Base-by-base conservation (phyloP, 2,888 invertebrate genomes). In the Doris montereyensis region DNA sequence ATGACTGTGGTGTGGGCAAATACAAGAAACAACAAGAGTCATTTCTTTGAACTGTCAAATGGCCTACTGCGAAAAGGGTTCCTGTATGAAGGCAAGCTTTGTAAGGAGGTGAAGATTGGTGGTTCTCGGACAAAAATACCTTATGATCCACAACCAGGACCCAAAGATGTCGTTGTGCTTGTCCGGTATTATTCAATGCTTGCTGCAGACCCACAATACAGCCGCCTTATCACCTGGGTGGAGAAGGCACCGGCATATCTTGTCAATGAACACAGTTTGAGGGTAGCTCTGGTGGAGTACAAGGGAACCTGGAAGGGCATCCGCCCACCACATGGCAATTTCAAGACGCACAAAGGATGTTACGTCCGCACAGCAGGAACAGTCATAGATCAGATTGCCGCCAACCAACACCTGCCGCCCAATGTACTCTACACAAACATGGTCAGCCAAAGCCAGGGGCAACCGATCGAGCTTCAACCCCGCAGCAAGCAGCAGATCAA, bases 61-160 rank as follows among this genome's bases (percentile, higher is more conserved):
- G 70, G 70, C 70, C 32, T 70, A 70, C 70, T 70, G 32, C 34
- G 32, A 8, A 70, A 70, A 70, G 70, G 70, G 70, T 70, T 70
- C 32, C 70, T 70, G 32, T 17, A 32, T 70, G 70, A 70, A 70
- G 70, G 70, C 70, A 70, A 70, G n/a, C 34, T 70, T 70, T 70
- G 70, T 70, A 70, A 34, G n/a, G 70, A 70, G 34, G 70, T 30
- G 70, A 70, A 70, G 70, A 70, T 70, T 32, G 70, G 70, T 34
- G 70, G 4, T 32, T 70, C 70, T 70, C 34, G 32, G 30, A 70
- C 70, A 34, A 70, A 70, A 70, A 34, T 70, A 70, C 70, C 70
- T 32, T 70, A 70, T 34, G 32, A 70, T 70, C 70, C 30, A 70
- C 70, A 70, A 10, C 70, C 70, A 70, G 70, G 30, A 70, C 32